These are phyloP conservation scores for Tenrec ecaudatus DNA, from an alignment of 2,113 vertebrate genomes.

Conservation along the genomic window DNA sequence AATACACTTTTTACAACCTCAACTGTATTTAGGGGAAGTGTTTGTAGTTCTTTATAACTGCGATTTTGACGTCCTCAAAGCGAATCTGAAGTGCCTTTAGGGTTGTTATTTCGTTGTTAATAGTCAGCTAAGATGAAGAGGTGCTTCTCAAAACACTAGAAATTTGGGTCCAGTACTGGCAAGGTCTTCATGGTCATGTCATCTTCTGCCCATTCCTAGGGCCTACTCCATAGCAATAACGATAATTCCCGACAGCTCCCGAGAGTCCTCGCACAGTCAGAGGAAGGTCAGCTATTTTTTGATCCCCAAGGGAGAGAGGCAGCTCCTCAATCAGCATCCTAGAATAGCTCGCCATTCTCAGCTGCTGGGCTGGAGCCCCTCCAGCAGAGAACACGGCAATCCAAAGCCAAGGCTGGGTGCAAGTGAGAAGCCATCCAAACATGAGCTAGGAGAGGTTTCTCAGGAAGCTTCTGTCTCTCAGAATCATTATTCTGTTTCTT, in stretches of 20 bases:
- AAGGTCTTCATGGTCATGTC: constrained; percentile 22
- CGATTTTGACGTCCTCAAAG: neutral
- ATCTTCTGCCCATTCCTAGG: constrained; percentile 58
- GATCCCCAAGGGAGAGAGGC: constrained; percentile 84
- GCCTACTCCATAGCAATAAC: constrained; percentile 79
- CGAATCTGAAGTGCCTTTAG: neutral
- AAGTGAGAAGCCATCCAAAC: constrained; percentile 70
- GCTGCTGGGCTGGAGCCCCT: constrained; percentile 85
- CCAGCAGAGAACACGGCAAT: constrained; percentile 82
- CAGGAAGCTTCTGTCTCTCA: constrained; percentile 53
- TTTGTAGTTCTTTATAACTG: neutral
- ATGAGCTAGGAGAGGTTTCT: constrained; percentile 67
- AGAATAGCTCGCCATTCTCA: constrained; percentile 92
- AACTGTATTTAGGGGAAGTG: neutral
- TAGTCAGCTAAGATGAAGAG: neutral
- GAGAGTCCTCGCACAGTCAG: constrained; percentile 67
- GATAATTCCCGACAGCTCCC: constrained; percentile 77
- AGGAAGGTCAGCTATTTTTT: constrained; percentile 91
- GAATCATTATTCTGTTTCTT: constrained; percentile 42
- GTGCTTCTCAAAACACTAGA: neutral
- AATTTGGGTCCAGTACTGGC: neutral
- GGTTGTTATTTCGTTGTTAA: neutral
- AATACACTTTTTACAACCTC: neutral
- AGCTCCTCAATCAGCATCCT: constrained; percentile 90
- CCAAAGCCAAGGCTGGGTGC: neutral